phyloP scores from a whole-genome alignment of 2,113 vertebrate species.

The Atractosteus spatula region DNA sequence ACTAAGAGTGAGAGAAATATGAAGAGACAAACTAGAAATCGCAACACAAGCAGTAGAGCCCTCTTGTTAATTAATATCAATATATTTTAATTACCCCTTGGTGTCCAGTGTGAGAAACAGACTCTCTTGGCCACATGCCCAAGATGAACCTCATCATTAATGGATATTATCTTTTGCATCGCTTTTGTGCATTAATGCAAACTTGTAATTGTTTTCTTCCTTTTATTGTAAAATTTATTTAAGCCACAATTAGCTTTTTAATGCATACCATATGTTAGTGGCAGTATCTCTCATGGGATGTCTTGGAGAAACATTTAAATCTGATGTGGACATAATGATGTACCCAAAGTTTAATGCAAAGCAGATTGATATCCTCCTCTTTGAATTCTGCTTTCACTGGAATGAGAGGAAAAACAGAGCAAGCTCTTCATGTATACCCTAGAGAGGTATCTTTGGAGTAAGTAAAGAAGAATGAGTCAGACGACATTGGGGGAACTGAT shows the following conservation, averaged over 20 bases:
- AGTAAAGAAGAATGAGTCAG: too few relatives aligned
- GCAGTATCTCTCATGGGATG: conserved; percentile 24
- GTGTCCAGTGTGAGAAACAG: conserved; percentile 29
- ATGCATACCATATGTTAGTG: conserved; percentile 10
- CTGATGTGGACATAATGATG: background rate
- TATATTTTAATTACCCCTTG: conserved; percentile 27
- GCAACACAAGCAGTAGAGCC: conserved; percentile 39
- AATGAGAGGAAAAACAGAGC: background rate
- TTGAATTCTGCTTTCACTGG: background rate
- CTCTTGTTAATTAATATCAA: conserved; percentile 29
- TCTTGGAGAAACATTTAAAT: background rate
- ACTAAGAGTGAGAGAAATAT: conserved; percentile 29
- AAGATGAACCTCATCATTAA: too few relatives aligned
- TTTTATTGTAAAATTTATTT: conserved; percentile 22
- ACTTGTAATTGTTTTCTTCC: background rate
- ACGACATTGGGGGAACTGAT: too few relatives aligned
- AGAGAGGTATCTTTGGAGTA: background rate
- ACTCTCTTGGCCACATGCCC: background rate
- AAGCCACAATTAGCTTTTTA: conserved; percentile 27
- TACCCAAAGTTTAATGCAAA: background rate
- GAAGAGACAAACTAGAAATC: background rate
- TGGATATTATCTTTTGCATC: too few relatives aligned
- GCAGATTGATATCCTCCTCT: conserved; percentile 1
- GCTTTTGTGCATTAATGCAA: too few relatives aligned
- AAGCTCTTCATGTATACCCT: background rate